Base-by-base conservation (phyloP, 2,113 vertebrate species). In the Paralichthys olivaceus region DNA sequence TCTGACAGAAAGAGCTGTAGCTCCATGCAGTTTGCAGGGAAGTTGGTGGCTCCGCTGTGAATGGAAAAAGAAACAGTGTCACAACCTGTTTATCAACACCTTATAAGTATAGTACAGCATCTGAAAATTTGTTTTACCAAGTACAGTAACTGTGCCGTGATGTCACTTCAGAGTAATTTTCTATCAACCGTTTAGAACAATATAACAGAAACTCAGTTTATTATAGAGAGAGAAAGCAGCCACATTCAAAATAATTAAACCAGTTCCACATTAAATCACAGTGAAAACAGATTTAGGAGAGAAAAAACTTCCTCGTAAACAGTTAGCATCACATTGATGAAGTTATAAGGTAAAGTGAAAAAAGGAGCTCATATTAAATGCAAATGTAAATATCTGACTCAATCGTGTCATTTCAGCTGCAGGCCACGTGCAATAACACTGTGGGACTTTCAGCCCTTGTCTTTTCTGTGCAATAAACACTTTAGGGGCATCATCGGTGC, bases 11-110 rank as follows among this genome's bases (percentile, higher is more conserved):
- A 95, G 79, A 1, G 87, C 93, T 69, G 94, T 87, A 67, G 94
- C 81, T 79, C 95, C 94, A 13, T 95, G 96, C 28, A 97, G 87
- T 59, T 96, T 96, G 90, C 92, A 95, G 61, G 95, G 93, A 28
- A 98, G 71, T 23, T 93, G 91, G 69, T 89, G 93, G 83, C 94
- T 93, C 77, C 95, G 94, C 97, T 99, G 87, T 15, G 20, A 22
- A 6, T 6, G 0, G 25, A 47, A 49, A 0, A 0, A 34, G 43
- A n/a, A n/a, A 13, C 23, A 58, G 8, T 14, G 20, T 25, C 49
- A 26, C 47, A 23, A 32, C 28, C 7, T 6, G 7, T 19, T 29
- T 11, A 2, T 3, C 5, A 55, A 55, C 7, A 55, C 3, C n/a
- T 34, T 8, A 34, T 34, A 34, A 34, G 32, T 7, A 55, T 51